Base-by-base conservation (phyloP, 2,113 vertebrate genomes). In the Cisticola juncidis region DNA sequence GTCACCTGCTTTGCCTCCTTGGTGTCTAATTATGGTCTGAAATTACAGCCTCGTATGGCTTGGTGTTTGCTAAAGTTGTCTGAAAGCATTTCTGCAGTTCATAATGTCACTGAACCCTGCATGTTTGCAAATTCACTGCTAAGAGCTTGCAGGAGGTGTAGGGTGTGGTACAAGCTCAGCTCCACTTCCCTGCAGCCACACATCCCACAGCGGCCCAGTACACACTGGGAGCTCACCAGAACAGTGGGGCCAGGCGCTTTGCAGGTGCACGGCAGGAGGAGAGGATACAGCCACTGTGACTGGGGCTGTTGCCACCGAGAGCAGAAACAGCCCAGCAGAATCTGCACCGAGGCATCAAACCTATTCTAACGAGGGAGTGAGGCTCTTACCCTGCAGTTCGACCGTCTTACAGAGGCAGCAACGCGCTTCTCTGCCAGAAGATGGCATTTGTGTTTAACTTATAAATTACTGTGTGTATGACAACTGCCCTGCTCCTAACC, bases 201-300 rank as follows among this genome's bases (percentile, higher is more conserved):
- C 14, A 44, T 54, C 40, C 16, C 5, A 2, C 1, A 44, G 26
- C 57, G 72, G 62, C 68, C 50, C 53, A 20, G 25, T 2, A 21
- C 56, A 14, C 22, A 0, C 18, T 11, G 65, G 40, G 36, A 61
- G 56, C 35, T 74, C 71, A 45, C 25, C 14, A 13, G 33, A 38
- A 7, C 1, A 2, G 4, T 2, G 9, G 40, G 25, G 9, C 26
- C 74, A 20, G 31, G 26, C 47, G n/a, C 28, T 68, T 28, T 1
- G 31, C 26, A 48, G 47, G 9, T 12, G 38, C 45, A 6, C 6
- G 33, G 51, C 70, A 51, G 47, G 40, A 50, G 60, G 36, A 42
- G 3, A 1, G n/a, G 40, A 42, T 35, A 28, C 51, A 50, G 48
- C 14, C 31, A 11, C 9, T 5, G 8, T 25, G 28, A 50, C 54